Evolutionary conservation across 2,888 invertebrate species (phyloP), one percentile per base, ranked within the genome.

Genomic region (Orthosia incerta): DNA sequence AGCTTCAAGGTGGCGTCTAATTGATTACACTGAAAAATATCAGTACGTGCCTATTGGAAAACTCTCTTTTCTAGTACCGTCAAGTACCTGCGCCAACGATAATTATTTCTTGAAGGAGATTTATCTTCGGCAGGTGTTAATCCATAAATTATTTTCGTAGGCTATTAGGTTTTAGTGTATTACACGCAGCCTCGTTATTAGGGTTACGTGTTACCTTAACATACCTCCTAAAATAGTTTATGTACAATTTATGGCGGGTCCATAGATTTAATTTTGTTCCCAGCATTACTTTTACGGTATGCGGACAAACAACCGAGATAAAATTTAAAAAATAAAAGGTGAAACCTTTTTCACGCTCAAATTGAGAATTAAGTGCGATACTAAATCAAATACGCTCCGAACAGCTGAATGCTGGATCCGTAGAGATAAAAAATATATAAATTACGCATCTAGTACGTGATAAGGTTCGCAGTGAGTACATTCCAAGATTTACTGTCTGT

Each of bases 401-500:
- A 71, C 70, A 65, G 64, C 63, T 78, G 74, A 79, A 83, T 71
- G 65, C 66, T 67, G 66, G 63, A 76, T 80, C 61, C 69, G 63
- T 55, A 63, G 39, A 70, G 74, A 66, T 77, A 74, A 84, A 77
- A 82, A 77, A 83, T 80, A 81, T 85, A 85, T 84, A 86, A 84
- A 81, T 82, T 72, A 77, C 72, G 83, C 79, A 85, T 87, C 84
- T 83, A 85, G 82, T 85, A 85, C 85, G 88, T 88, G 87, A 89
- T 90, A 89, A 89, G 82, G 79, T 87, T 86, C 81, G 69, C 82
- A 79, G 81, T 87, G 83, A 87, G 85, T 84, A 80, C 77, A 69
- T 77, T 73, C 53, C 74, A 79, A 87, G 89, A 89, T 89, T 92
- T 90, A 90, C 88, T 87, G 87, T 87, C 88, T 90, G 86, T 89